Conservation (phyloP, 2,888 invertebrate genomes). For the Tridacna gigas region DNA sequence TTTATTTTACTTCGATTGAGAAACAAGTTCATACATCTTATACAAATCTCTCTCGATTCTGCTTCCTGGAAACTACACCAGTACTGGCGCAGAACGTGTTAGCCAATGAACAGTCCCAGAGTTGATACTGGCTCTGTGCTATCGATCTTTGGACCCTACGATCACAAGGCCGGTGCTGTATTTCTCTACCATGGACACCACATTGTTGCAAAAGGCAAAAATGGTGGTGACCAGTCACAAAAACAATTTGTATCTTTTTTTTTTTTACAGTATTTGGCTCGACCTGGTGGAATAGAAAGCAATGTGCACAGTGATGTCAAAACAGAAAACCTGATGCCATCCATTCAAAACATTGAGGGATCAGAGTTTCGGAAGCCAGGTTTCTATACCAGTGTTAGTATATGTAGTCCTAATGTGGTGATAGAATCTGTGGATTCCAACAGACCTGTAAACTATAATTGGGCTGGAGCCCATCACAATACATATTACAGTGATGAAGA, state of each 20-base stretch:
- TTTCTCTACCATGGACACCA: background rate
- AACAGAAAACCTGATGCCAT: background rate
- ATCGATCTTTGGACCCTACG: too few species aligned
- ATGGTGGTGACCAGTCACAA: background rate
- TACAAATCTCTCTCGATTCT: too few species aligned
- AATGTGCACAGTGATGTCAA: slow-evolving; percentile 22
- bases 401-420: slow-evolving; percentile 9
- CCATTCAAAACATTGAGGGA: background rate
- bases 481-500: background rate
- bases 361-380: slow-evolving; percentile 31
- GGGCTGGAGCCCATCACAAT: background rate
- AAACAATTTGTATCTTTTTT: background rate
- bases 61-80: too few species aligned
- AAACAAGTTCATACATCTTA: too few species aligned
- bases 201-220: background rate
- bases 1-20: too few species aligned
- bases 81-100: too few species aligned
- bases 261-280: slow-evolving; percentile 51
- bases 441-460: background rate
- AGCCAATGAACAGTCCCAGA: too few species aligned
- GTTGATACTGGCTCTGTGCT: too few species aligned
- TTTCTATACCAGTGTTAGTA: slow-evolving; percentile 26
- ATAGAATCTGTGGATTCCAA: slow-evolving; percentile 30
- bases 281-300: slow-evolving; percentile 48
- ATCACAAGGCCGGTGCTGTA: too few species aligned